These are phyloP conservation scores for Rhinopomastus cyanomelas DNA, from an alignment of 2,113 vertebrate species.

Conservation along the genomic window DNA sequence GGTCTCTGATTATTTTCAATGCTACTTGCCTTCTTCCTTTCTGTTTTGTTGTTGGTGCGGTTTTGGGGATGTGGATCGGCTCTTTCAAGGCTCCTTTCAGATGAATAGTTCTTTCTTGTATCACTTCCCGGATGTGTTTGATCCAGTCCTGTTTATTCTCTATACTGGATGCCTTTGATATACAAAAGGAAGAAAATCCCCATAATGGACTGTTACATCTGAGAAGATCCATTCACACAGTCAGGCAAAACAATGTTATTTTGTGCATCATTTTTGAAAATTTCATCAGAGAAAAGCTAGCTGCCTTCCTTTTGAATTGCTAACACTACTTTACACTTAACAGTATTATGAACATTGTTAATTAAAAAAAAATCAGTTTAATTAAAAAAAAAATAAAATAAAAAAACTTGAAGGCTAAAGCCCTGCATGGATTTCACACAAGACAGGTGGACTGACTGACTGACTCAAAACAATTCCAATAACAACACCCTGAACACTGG, in stretches of 20 bases:
- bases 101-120: constrained; percentile 97
- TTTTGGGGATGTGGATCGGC: constrained; percentile 96
- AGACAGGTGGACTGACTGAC: not conserved
- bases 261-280: not conserved
- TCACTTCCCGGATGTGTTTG: constrained; percentile 98
- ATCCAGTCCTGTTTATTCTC: constrained; percentile 99
- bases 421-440: not conserved
- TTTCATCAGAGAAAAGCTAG: not conserved
- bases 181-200: constrained; percentile 27
- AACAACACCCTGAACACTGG: not conserved
- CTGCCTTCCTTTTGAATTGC: not conserved
- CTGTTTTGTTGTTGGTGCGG: constrained; percentile 85
- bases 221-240: not conserved
- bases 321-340: not conserved
- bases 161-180: constrained; percentile 91
- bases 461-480: not conserved
- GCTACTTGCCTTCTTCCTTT: constrained; percentile 88
- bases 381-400: too few relatives aligned
- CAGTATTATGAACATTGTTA: not conserved
- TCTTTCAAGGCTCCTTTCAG: constrained; percentile 96
- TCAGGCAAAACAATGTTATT: not conserved
- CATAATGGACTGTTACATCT: not conserved
- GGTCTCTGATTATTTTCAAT: constrained; percentile 2
- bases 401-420: not conserved
- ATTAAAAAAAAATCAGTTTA: not conserved